Conservation (phyloP, 2,797 vertebrate genomes). For the Melanotaenia nigrans region DNA sequence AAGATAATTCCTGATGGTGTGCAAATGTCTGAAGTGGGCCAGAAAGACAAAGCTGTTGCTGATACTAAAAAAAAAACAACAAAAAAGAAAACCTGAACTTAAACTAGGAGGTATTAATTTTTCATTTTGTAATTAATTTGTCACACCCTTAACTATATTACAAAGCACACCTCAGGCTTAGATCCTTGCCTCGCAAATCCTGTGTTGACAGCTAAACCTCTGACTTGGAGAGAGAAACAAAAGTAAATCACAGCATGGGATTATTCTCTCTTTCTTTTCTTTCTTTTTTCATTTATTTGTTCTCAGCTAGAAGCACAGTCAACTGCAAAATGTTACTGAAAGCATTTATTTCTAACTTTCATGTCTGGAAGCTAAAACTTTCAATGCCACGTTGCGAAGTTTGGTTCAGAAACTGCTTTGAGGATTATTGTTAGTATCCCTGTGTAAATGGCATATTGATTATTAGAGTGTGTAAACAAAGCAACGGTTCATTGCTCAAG, state of each 20-base stretch:
- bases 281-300: not conserved
- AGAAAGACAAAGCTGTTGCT: not conserved
- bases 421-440: slow-evolving; percentile 3
- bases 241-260: not conserved
- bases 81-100: not conserved
- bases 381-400: not conserved
- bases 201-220: not conserved
- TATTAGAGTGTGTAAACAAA: slow-evolving; percentile 28
- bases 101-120: not conserved
- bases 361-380: not conserved
- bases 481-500: slow-evolving; percentile 24
- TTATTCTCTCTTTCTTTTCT: not conserved
- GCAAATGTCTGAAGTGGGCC: not conserved
- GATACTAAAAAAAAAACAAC: not conserved
- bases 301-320: not conserved
- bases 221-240: not conserved
- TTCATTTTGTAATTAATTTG: not conserved
- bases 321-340: not conserved
- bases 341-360: not conserved
- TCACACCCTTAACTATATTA: not conserved
- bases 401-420: not conserved
- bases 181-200: not conserved
- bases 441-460: slow-evolving; percentile 6
- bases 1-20: not conserved
- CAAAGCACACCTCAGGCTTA: not conserved